Base-by-base conservation (phyloP, 2,113 vertebrate genomes). In the Sisor rabdophorus region DNA sequence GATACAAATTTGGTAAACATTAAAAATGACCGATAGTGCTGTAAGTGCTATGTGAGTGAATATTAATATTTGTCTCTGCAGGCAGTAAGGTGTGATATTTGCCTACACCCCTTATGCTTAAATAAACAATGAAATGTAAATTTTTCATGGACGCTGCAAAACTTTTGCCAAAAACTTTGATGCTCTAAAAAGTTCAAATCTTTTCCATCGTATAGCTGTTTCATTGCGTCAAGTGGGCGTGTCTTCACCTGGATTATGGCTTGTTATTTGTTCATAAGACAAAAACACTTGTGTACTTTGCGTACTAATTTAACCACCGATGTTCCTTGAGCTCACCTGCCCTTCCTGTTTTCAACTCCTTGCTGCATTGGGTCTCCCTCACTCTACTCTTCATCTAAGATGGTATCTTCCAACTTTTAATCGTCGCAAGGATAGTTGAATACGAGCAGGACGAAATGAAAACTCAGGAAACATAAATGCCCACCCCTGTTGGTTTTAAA, bases 1-100 rank as follows among this genome's bases (percentile, higher is more conserved):
- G 36, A 60, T 80, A 59, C 80, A 78, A 81, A 78, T 75, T 78
- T 75, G 78, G 60, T 78, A 71, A 78, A 81, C 68, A 9, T 44
- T 4, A 44, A 44, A 44, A 44, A 44, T 7, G 8, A 44, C 54
- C 53, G 71, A 65, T 44, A 64, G 73, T 75, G 80, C 65, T 58
- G 63, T 78, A 75, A 67, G 71, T 78, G 80, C 71, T 64, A 73
- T 44, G 40, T 44, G 40, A 44, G 40, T 6, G 40, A 78, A 81
- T 75, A 61, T 58, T 79, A 75, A 79, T 79, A 54, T 53, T 52
- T 67, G 40, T 52, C 72, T 75, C 52, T 58, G 36, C 74, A 58
- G 63, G 74, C 74, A 68, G 36, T 68, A 76, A 65, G 28, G 32
- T 67, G 22, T 64, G 72, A 13, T 59, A 63, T 72, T 55, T 78